phyloP scores from a whole-genome alignment of 2,797 vertebrate genomes.

The Dryobates pubescens region DNA sequence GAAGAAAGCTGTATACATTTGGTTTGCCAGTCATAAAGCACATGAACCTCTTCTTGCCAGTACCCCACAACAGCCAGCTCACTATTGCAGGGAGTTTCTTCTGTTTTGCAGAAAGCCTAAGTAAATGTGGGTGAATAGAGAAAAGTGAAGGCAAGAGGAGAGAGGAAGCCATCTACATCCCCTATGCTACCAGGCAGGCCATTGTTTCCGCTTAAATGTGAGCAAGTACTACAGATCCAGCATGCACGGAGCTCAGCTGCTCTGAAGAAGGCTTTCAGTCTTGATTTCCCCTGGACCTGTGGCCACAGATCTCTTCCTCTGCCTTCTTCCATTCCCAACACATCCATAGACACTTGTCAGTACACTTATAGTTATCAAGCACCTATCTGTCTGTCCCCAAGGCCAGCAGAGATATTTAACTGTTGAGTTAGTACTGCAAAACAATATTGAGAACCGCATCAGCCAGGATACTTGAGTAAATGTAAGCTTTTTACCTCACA shows the following conservation, averaged over 20 bases:
- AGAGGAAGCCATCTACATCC: neutral
- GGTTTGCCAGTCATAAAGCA: neutral
- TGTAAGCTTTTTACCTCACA: accelerated
- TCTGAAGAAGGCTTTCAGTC: neutral
- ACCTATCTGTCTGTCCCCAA: neutral
- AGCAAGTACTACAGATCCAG: neutral
- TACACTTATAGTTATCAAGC: accelerated
- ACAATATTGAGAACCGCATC: neutral
- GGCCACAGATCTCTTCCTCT: neutral
- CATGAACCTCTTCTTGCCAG: neutral
- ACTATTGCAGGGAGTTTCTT: neutral
- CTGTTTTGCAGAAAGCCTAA: neutral
- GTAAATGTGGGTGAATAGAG: neutral
- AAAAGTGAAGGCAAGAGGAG: neutral
- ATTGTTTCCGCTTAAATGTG: neutral
- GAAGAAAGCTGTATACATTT: neutral
- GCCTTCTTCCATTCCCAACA: accelerated
- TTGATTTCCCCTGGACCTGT: neutral
- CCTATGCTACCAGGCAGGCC: accelerated
- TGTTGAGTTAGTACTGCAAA: neutral
- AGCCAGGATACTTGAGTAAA: neutral
- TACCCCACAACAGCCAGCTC: neutral
- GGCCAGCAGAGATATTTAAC: accelerated
- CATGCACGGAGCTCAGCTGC: accelerated
- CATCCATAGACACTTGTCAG: accelerated